Evolutionary conservation across 2,888 invertebrate genomes (phyloP).

Genomic region (Pachymerium ferrugineum): DNA sequence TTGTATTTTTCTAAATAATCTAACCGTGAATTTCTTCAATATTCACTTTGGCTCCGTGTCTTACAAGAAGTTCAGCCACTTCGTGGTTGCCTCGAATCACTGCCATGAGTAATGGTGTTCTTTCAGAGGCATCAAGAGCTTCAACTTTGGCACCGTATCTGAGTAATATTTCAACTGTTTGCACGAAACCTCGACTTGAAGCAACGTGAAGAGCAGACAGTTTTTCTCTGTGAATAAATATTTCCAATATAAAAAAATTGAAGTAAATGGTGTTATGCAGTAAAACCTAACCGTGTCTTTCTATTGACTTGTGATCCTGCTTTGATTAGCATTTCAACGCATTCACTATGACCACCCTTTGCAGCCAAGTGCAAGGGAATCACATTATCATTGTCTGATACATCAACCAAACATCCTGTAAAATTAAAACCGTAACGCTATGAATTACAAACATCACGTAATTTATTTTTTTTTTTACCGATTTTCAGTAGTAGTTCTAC

Average conservation of each 20-base stretch:
- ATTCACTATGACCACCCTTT: constrained; percentile 55
- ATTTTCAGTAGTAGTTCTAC: constrained; percentile 53
- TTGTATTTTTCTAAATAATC: not conserved
- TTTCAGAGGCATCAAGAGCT: constrained; percentile 57
- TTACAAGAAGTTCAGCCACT: constrained; percentile 47
- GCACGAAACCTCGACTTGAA: constrained; percentile 55
- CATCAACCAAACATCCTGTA: constrained; percentile 60
- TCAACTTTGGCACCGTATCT: constrained; percentile 57
- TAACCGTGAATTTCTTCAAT: constrained; percentile 61
- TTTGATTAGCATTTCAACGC: constrained; percentile 49
- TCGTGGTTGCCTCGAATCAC: constrained; percentile 48
- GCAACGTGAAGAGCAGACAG: constrained; percentile 61
- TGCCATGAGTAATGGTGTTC: constrained; percentile 52
- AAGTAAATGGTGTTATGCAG: not conserved
- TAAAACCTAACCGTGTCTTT: constrained; percentile 52
- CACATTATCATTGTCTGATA: constrained; percentile 60
- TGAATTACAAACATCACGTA: not conserved
- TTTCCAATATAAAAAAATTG: too few relatives aligned
- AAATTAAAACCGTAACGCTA: not conserved
- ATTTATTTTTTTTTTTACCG: constrained; percentile 18
- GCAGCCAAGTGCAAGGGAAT: constrained; percentile 65
- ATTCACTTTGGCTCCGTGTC: constrained; percentile 46
- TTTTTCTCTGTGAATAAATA: constrained; percentile 55
- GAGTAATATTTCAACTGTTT: constrained; percentile 55
- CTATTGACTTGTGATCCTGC: constrained; percentile 57